These are phyloP conservation scores for Chesias legatella DNA, from an alignment of 2,888 invertebrate genomes.

Conservation along the genomic window DNA sequence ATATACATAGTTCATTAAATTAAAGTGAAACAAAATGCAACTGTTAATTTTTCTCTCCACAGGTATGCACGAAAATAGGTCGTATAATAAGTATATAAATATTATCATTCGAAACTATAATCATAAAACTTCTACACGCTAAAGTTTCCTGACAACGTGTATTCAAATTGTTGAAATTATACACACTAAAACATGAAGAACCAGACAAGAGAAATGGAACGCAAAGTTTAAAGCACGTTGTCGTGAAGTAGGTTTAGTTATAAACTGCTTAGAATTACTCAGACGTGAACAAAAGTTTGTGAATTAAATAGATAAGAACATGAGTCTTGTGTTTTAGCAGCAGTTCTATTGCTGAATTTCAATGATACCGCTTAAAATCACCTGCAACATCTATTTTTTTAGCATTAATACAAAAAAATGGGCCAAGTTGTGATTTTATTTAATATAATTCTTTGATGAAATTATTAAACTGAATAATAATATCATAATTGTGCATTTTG, in stretches of 20 bases:
- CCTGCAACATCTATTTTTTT: too few relatives aligned
- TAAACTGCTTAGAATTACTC: background rate
- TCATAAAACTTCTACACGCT: conserved; percentile 13
- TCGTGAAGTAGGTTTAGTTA: conserved; percentile 21
- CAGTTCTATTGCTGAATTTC: too few relatives aligned
- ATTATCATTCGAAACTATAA: conserved; percentile 11
- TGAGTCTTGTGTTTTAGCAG: too few relatives aligned
- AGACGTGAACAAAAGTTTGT: too few relatives aligned
- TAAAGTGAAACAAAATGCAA: background rate
- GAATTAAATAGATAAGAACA: too few relatives aligned
- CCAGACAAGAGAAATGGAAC: conserved; percentile 20
- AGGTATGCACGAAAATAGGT: background rate
- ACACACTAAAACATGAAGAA: conserved; percentile 20
- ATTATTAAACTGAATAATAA: too few relatives aligned
- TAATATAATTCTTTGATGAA: too few relatives aligned
- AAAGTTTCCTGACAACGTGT: conserved; percentile 14
- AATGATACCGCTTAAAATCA: too few relatives aligned
- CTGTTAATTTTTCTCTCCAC: background rate
- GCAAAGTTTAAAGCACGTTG: conserved; percentile 28
- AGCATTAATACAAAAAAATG: too few relatives aligned
- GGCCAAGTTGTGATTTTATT: too few relatives aligned
- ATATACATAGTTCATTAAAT: too few relatives aligned
- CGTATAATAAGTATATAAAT: conserved; percentile 11
- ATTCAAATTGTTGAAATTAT: conserved; percentile 25
- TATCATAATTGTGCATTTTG: too few relatives aligned